phyloP scores from a whole-genome alignment of 2,113 vertebrate genomes.

The Thalassarche chlororhynchos region DNA sequence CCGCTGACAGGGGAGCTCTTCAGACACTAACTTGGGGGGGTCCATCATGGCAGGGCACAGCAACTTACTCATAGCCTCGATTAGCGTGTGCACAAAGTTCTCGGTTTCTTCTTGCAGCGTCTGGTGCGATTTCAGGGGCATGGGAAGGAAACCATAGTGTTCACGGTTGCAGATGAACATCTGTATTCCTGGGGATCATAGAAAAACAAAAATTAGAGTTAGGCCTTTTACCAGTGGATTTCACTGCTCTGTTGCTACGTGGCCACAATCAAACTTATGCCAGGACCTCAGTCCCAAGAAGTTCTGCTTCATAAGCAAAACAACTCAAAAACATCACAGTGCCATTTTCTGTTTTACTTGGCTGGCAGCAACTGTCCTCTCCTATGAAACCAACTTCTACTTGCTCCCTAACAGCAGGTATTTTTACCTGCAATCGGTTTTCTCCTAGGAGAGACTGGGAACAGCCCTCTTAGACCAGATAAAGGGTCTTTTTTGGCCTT shows the following conservation, averaged over 20 bases:
- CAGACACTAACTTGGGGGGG: background rate
- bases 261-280: background rate
- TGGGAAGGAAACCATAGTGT: constrained; percentile 93
- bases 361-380: background rate
- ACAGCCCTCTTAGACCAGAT: background rate
- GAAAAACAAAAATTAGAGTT: background rate
- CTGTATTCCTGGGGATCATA: constrained; percentile 77
- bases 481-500: background rate
- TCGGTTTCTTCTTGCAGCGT: constrained; percentile 88
- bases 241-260: background rate
- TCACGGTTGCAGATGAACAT: constrained; percentile 95
- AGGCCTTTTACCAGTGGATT: background rate
- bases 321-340: background rate
- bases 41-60: background rate
- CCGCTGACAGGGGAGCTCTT: background rate
- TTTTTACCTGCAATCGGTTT: background rate
- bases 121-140: constrained; percentile 91
- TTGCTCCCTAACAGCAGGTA: background rate
- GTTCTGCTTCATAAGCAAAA: background rate
- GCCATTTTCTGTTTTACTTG: background rate
- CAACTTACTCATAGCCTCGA: constrained; percentile 94
- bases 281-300: background rate
- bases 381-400: background rate
- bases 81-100: constrained; percentile 88
- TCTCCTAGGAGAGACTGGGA: background rate